Conservation (phyloP, 2,113 vertebrate species). For the Acrocephalus kingi region DNA sequence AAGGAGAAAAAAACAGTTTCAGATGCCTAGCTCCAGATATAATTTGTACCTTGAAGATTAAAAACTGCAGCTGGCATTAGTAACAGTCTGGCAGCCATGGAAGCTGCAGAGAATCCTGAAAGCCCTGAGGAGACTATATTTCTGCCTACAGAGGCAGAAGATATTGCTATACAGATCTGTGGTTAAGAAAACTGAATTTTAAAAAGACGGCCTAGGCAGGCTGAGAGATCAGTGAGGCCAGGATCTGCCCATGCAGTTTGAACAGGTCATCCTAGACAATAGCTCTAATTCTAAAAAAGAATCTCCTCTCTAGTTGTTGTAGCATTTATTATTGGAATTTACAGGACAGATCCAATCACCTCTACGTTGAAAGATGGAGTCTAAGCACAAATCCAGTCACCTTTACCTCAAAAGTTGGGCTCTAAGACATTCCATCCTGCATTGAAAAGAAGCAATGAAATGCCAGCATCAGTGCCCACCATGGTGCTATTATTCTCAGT, state of each 20-base stretch:
- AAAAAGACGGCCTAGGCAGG: background rate
- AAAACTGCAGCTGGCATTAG: background rate
- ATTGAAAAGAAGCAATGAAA: background rate
- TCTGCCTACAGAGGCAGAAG: background rate
- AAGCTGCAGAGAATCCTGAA: background rate
- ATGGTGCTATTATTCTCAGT: background rate
- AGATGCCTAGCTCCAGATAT: background rate
- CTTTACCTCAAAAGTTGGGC: background rate
- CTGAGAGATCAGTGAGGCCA: background rate
- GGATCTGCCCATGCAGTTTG: background rate
- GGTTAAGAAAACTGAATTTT: background rate
- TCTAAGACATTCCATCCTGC: background rate
- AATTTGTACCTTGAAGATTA: background rate
- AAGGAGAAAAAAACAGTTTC: background rate
- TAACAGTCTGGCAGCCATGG: background rate
- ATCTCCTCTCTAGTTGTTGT: background rate
- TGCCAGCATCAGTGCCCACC: background rate
- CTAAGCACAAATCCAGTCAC: background rate
- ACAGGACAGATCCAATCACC: background rate
- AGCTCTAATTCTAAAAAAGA: background rate
- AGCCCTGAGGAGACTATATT: background rate
- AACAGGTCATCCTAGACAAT: background rate
- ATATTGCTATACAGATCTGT: background rate
- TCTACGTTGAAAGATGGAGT: background rate
- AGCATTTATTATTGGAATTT: background rate